Evolutionary conservation across 2,113 vertebrate species (phyloP).

Genomic region (Chlamydotis undulata): DNA sequence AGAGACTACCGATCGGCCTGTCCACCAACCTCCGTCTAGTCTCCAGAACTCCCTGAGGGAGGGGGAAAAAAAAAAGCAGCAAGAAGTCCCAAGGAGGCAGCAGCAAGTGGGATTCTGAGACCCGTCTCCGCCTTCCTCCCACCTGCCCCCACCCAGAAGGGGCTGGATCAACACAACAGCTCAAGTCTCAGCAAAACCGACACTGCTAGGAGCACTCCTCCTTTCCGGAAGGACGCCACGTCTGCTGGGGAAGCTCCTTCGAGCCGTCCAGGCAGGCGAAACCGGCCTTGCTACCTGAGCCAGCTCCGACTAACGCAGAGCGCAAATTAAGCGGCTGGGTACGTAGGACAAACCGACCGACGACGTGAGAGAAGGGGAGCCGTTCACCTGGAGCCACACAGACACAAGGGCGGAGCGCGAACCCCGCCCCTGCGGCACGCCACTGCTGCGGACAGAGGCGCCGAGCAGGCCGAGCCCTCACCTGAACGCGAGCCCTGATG

Average conservation of each 20-base stretch:
- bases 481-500: conserved; percentile 93
- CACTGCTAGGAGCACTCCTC: neutral
- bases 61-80: neutral
- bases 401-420: neutral
- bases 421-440: neutral
- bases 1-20: neutral
- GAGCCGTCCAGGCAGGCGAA: neutral
- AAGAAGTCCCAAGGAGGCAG: neutral
- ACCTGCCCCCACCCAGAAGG: neutral
- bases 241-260: neutral
- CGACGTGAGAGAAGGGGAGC: neutral
- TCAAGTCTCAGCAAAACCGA: neutral
- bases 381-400: neutral
- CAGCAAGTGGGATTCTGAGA: neutral
- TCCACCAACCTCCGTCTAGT: neutral
- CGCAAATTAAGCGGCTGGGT: neutral
- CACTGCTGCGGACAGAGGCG: fast-evolving
- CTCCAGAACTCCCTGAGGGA: neutral
- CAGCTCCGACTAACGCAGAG: neutral
- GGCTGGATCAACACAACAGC: neutral
- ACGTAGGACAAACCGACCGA: neutral
- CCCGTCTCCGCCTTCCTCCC: neutral
- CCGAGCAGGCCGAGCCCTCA: conserved; percentile 43
- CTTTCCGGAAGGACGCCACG: neutral
- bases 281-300: neutral